Conservation (phyloP, 2,113 vertebrate genomes). For the Passer montanus region DNA sequence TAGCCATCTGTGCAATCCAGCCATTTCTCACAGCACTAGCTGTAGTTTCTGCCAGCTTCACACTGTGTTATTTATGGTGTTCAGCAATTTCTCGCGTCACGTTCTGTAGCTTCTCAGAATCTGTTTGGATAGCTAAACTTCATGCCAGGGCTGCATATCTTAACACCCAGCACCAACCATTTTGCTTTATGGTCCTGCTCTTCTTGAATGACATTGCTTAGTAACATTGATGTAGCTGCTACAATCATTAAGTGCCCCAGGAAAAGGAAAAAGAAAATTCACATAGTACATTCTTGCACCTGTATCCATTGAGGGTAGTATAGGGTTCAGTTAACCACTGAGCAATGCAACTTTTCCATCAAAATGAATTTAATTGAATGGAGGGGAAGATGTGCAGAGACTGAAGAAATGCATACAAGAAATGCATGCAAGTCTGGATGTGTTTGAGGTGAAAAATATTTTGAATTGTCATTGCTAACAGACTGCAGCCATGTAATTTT, state of each 20-base stretch:
- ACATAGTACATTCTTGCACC: neutral
- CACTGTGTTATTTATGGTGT: conserved; percentile 17
- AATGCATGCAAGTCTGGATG: neutral
- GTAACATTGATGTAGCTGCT: neutral
- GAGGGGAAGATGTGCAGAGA: neutral
- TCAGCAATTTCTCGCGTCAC: conserved; percentile 6
- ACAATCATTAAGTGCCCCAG: neutral
- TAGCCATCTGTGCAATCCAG: conserved; percentile 14
- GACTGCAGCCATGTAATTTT: neutral
- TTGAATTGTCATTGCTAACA: neutral
- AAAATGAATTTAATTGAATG: neutral
- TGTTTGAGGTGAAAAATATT: neutral
- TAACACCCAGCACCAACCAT: neutral
- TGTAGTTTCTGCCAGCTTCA: conserved; percentile 19
- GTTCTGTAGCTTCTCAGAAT: neutral
- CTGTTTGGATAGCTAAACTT: neutral
- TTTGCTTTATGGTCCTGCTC: neutral
- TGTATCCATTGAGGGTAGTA: neutral
- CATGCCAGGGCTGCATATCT: neutral
- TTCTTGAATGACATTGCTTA: neutral
- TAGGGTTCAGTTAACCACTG: neutral
- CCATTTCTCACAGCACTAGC: neutral
- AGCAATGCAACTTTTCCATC: neutral
- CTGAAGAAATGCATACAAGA: neutral
- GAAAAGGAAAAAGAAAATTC: neutral